phyloP scores from a whole-genome alignment of 2,113 vertebrate genomes.

The Mirza zaza region DNA sequence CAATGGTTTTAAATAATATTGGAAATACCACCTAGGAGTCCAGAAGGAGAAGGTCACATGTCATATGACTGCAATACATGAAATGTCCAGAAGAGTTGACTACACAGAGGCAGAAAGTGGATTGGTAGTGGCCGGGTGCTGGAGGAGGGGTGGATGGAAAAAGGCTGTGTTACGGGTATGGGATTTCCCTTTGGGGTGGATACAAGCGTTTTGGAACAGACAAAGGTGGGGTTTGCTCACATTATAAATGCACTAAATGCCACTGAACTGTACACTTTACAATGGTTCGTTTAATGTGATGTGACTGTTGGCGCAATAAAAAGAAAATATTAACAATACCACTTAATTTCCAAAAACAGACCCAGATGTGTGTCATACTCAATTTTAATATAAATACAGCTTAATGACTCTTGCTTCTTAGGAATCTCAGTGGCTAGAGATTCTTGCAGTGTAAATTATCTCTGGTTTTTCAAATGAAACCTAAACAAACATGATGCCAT shows the following conservation, averaged over 20 bases:
- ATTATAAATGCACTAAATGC: not conserved
- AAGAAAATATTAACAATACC: not conserved
- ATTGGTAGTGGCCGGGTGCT: not conserved
- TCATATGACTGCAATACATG: not conserved
- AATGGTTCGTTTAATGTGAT: not conserved
- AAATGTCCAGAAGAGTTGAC: not conserved
- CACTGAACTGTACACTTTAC: not conserved
- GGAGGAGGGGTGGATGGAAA: rapidly evolving
- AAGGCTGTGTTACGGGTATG: not conserved
- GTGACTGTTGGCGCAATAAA: not conserved
- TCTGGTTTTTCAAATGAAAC: not conserved
- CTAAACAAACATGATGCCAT: not conserved
- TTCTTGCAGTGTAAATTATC: no score
- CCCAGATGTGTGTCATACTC: not conserved
- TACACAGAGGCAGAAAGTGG: not conserved
- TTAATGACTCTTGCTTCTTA: not conserved
- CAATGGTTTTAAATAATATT: no score
- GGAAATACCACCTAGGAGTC: not conserved
- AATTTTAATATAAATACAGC: not conserved
- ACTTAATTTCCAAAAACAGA: not conserved
- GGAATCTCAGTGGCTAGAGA: not conserved
- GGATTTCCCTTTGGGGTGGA: rapidly evolving
- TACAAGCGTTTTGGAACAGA: no score
- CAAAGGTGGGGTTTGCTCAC: no score
- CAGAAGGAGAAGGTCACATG: rapidly evolving